Base-by-base conservation (phyloP, 2,113 vertebrate species). In the Mesitornis unicolor region DNA sequence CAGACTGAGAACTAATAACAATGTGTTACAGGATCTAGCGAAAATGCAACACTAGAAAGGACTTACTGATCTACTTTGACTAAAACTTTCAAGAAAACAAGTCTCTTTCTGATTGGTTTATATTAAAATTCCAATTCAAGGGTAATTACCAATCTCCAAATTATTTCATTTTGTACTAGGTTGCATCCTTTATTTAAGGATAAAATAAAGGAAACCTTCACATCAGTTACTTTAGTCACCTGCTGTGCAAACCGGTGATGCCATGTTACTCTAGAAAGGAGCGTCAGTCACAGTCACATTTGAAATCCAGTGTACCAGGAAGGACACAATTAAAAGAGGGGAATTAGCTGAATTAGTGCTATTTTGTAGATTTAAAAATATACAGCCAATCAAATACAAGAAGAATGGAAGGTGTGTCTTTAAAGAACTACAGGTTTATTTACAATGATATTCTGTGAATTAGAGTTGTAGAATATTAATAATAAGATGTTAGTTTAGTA, bases 241-340 rank as follows among this genome's bases (percentile, higher is more conserved):
- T 88, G 43, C 95, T 93, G 82, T 92, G 94, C 90, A 56, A 76
- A 74, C 67, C 91, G 83, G 83, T 88, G 92, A 77, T 59, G 47
- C 42, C 31, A 45, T 80, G 50, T 79, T 91, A 76, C 77, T 93
- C 85, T 77, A 51, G 59, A 90, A 94, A 80, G 33, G 42, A 70
- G 38, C 43, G 57, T 84, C 84, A 82, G 60, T 81, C 67, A 89
- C 35, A 75, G 61, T 79, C 78, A 90, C 35, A 43, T 77, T 40
- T 63, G 82, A 80, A 85, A 96, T 70, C 21, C 79, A 77, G 59
- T 10, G 13, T 86, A 93, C 73, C 42, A 74, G 67, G 74, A 89
- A 87, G 51, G 82, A 88, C 82, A 84, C 63, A 83, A 87, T 79
- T 77, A 57, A 69, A 36, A 73, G 51, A 86, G 71, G 11, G 26